Conservation (phyloP, 2,888 invertebrate genomes). For the Agrilus cyanescens region DNA sequence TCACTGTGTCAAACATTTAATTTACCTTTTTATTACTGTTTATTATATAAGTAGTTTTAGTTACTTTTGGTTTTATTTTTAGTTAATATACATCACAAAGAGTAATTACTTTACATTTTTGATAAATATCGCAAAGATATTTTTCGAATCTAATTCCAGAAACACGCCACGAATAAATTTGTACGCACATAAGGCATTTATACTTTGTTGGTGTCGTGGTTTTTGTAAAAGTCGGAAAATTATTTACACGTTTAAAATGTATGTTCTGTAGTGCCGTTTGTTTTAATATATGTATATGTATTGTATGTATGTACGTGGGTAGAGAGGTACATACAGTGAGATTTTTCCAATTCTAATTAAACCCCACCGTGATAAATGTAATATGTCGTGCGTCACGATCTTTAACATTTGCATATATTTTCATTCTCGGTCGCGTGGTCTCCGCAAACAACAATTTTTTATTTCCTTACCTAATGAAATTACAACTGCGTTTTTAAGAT, state of each 20-base stretch:
- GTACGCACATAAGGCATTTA: neutral
- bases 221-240: neutral
- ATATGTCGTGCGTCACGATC: constrained; percentile 24
- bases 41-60: too few relatives aligned
- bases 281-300: too few relatives aligned
- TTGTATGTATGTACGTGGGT: too few relatives aligned
- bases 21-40: too few relatives aligned
- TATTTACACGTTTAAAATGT: neutral
- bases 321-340: neutral
- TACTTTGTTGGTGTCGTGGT: too few relatives aligned
- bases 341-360: constrained; percentile 9
- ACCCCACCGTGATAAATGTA: constrained; percentile 8
- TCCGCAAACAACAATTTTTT: constrained; percentile 6
- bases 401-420: constrained; percentile 21
- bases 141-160: too few relatives aligned
- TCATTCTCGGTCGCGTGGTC: constrained; percentile 18
- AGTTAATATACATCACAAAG: too few relatives aligned
- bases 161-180: neutral
- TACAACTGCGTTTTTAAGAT: neutral
- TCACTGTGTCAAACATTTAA: too few relatives aligned
- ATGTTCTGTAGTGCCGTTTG: too few relatives aligned
- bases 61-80: too few relatives aligned
- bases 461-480: constrained; percentile 3
- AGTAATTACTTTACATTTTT: too few relatives aligned
- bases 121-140: too few relatives aligned